phyloP scores from a whole-genome alignment of 1,140 invertebrate species.

The Meloidogyne chitwoodi region DNA sequence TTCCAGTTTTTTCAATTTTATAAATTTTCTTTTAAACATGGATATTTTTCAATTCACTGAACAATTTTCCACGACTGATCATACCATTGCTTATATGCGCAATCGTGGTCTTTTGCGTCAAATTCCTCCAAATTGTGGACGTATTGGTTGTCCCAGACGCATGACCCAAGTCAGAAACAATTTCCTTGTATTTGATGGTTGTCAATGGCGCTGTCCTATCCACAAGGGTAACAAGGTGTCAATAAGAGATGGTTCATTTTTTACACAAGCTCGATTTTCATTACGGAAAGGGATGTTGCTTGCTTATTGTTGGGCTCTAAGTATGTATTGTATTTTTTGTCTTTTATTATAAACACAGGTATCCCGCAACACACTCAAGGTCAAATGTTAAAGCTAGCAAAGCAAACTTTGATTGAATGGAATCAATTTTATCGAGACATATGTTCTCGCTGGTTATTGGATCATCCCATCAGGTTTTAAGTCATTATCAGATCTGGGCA shows the following conservation, averaged over 20 bases:
- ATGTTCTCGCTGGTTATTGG: background rate
- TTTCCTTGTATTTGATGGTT: background rate
- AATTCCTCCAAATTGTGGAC: background rate
- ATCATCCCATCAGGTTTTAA: background rate
- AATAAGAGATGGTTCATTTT: background rate
- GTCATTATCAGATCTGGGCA: too few relatives aligned
- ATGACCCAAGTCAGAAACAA: conserved; percentile 4
- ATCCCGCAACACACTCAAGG: background rate
- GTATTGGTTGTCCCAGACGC: background rate
- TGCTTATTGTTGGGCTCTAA: background rate
- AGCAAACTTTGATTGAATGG: background rate
- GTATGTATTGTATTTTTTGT: background rate
- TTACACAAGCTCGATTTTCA: background rate
- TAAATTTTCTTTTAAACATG: too few relatives aligned
- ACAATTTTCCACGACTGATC: background rate
- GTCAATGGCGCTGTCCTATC: background rate
- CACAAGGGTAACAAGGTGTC: background rate
- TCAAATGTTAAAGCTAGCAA: background rate
- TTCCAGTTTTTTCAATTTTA: too few relatives aligned
- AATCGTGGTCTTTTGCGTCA: conserved; percentile 4
- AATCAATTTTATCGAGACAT: background rate
- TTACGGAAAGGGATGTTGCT: background rate
- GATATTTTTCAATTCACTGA: background rate
- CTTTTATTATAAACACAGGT: too few relatives aligned
- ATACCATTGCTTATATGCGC: background rate